These are phyloP conservation scores for Formicarius rufipectus DNA, from an alignment of 2,113 vertebrate genomes.

Conservation along the genomic window DNA sequence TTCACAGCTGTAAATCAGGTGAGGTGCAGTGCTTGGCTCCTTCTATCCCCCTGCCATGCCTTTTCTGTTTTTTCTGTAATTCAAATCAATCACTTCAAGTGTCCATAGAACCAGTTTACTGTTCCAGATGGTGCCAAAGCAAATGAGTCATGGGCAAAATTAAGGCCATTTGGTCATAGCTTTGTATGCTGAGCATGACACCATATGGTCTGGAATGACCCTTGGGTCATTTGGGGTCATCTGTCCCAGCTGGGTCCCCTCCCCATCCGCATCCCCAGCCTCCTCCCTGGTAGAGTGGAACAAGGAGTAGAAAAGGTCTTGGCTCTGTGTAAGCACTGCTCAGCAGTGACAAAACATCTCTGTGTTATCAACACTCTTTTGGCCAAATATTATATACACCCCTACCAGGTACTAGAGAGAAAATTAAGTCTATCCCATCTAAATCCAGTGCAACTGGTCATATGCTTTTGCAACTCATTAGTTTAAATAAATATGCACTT, in stretches of 20 bases:
- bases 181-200: accelerated
- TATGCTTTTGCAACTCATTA: background rate
- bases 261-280: accelerated
- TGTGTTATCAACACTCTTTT: background rate
- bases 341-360: background rate
- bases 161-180: background rate
- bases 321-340: accelerated
- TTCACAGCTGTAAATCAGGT: background rate
- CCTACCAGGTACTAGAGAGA: background rate
- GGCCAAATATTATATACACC: background rate
- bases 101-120: background rate
- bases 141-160: background rate
- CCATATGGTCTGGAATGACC: background rate
- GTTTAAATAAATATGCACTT: background rate
- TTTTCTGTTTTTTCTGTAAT: background rate
- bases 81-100: background rate
- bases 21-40: background rate
- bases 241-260: background rate
- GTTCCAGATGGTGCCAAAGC: background rate
- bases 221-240: background rate
- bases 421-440: background rate
- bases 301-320: background rate
- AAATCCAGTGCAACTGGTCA: background rate
- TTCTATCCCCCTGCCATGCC: background rate
- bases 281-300: accelerated